Evolutionary conservation across 2,797 vertebrate species (phyloP).

Genomic region (Xyrichtys novacula): DNA sequence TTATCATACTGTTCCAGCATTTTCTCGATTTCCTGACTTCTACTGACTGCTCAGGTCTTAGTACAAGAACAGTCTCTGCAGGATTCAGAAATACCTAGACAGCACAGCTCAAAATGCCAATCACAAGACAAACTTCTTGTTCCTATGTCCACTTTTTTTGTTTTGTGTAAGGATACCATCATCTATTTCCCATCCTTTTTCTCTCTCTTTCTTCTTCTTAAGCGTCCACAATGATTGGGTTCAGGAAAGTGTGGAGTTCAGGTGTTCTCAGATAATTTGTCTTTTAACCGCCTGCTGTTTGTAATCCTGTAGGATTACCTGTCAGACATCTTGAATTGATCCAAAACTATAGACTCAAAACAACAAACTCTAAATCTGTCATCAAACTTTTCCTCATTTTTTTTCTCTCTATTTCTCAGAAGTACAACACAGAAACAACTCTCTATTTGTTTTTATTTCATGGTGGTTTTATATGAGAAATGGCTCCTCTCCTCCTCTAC

Average conservation of each 20-base stretch:
- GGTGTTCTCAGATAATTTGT: slow-evolving; percentile 40
- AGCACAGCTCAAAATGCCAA: no score
- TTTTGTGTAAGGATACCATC: background rate
- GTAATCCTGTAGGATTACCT: slow-evolving; percentile 38
- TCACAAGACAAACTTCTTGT: no score
- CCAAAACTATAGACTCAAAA: slow-evolving; percentile 8
- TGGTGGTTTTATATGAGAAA: background rate
- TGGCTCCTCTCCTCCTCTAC: background rate
- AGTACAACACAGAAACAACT: background rate
- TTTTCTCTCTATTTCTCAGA: background rate
- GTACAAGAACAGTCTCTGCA: no score
- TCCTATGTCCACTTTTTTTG: background rate
- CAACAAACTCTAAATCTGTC: slow-evolving; percentile 32
- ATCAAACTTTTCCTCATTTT: slow-evolving; percentile 17
- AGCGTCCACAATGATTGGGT: slow-evolving; percentile 10
- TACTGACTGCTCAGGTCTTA: no score
- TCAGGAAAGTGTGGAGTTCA: slow-evolving; percentile 27
- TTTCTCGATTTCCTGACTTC: no score
- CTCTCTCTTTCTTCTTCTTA: background rate
- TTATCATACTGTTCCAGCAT: no score
- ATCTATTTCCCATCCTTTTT: background rate
- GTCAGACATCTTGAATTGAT: slow-evolving; percentile 49
- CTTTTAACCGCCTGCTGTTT: slow-evolving; percentile 30
- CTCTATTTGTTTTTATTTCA: background rate
- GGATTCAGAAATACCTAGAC: no score